These are phyloP conservation scores for Leucoma salicis DNA, from an alignment of 2,888 invertebrate genomes.

Conservation along the genomic window DNA sequence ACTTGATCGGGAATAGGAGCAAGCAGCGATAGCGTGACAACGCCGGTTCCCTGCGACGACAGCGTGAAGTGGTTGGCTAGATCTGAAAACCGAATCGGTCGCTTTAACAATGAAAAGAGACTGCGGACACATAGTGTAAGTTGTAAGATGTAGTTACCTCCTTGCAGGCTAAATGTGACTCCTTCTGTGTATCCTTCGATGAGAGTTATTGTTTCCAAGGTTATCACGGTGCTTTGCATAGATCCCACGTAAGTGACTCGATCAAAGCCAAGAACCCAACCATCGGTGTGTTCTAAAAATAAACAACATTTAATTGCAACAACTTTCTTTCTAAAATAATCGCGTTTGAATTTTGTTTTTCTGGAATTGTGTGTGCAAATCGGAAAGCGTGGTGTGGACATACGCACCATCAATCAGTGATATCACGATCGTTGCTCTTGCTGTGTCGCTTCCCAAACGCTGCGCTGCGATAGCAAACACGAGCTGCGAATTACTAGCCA, in stretches of 20 bases:
- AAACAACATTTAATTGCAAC: slow-evolving; percentile 11
- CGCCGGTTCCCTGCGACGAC: slow-evolving; percentile 6
- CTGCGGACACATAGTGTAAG: too few relatives aligned
- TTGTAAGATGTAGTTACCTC: slow-evolving; percentile 27
- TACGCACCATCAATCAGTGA: slow-evolving; percentile 12
- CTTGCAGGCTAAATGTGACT: slow-evolving; percentile 34
- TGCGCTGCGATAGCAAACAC: slow-evolving; percentile 29
- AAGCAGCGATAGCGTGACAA: slow-evolving; percentile 18
- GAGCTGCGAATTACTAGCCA: slow-evolving; percentile 27
- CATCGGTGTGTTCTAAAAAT: slow-evolving; percentile 16
- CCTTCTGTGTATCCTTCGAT: slow-evolving; percentile 32
- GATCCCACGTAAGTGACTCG: slow-evolving; percentile 23
- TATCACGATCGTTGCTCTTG: slow-evolving; percentile 30
- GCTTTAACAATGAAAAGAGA: neutral
- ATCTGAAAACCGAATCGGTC: slow-evolving; percentile 9
- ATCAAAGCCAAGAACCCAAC: slow-evolving; percentile 25
- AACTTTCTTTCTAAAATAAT: slow-evolving; percentile 1
- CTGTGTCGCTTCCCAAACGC: slow-evolving; percentile 12
- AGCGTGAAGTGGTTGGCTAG: slow-evolving; percentile 22
- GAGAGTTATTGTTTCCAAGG: slow-evolving; percentile 35
- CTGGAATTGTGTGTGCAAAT: too few relatives aligned
- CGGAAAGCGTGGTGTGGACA: neutral
- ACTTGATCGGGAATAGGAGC: slow-evolving; percentile 26
- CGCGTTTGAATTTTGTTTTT: too few relatives aligned
- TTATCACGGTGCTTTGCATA: slow-evolving; percentile 14